Evolutionary conservation across 2,888 invertebrate genomes (phyloP).

Genomic region (Caenorhabditis virilis): DNA sequence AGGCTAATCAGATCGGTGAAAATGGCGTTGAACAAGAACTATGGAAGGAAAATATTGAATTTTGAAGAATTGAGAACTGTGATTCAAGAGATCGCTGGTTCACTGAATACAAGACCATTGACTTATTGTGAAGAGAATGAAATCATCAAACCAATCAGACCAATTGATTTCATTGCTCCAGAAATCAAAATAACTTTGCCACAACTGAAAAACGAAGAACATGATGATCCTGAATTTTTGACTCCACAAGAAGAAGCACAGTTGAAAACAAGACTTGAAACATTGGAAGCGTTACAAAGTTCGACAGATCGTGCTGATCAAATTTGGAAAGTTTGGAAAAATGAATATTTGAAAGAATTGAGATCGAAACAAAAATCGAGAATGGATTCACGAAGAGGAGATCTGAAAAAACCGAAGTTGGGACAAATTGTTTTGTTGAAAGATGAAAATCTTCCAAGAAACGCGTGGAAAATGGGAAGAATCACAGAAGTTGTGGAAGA

Average conservation of each 20-base stretch:
- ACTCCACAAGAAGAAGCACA: background rate
- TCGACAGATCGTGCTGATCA: background rate
- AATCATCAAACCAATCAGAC: background rate
- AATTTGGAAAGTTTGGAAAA: slow-evolving; percentile 3
- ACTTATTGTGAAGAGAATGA: slow-evolving; percentile 4
- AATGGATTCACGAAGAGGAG: background rate
- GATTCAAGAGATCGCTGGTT: slow-evolving; percentile 1
- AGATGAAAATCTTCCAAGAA: slow-evolving; percentile 1
- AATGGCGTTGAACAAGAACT: slow-evolving; percentile 3
- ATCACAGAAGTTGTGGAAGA: slow-evolving; percentile 2
- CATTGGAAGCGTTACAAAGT: background rate
- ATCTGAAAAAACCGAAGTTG: background rate
- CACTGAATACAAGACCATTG: slow-evolving; percentile 6
- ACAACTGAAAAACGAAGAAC: too few species aligned
- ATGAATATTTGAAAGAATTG: slow-evolving; percentile 1
- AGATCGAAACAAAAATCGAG: background rate
- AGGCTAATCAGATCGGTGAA: slow-evolving; percentile 3
- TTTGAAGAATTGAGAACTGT: slow-evolving; percentile 6
- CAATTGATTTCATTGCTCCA: slow-evolving; percentile 6
- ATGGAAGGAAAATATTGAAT: background rate
- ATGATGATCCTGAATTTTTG: too few species aligned
- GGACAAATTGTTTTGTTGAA: background rate
- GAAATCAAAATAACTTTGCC: too few species aligned
- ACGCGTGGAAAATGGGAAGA: slow-evolving; percentile 8
- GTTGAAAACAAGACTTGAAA: background rate